Evolutionary conservation across 1,140 invertebrate genomes (phyloP), one percentile per base, ranked within the genome.

Genomic region (Apis laboriosa): DNA sequence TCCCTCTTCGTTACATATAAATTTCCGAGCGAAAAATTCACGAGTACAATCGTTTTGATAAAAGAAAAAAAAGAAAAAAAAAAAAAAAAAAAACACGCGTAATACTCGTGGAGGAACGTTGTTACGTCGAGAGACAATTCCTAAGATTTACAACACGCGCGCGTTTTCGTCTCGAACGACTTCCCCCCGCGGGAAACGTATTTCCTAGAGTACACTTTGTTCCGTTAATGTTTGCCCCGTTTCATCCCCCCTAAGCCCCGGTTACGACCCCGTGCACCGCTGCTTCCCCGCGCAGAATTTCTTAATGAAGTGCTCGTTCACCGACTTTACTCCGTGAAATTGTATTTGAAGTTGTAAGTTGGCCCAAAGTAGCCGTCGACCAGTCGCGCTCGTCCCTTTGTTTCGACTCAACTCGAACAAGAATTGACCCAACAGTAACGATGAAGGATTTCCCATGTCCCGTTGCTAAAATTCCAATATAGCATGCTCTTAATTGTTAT

Each of bases 301-400:
- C 86, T 88, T 88, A 84, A 88, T 85, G 72, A 85, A 85, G 71
- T 72, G 78, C 64, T 80, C 82, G 82, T 87, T 84, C 60, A 34
- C 70, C 73, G 86, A 84, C 86, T 88, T 85, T 68, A 61, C 71
- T 66, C 80, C 19, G 74, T 64, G 77, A 83, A 83, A 85, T 88
- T 74, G 83, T 86, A 86, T 88, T 88, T 88, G 80, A 55, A 68
- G 70, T 43, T 43, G 34, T 4, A 77, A 88, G 68, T 85, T 85
- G 61, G 77, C 53, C 34, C 55, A n/a, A 71, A 19, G 43, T 70
- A 74, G 56, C 64, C 55, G 63, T 75, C 77, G 56, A 73, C 58
- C 24, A 24, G 24, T 24, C 24, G 24, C 24, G 24, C 24, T 24
- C 24, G 24, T 24, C 24, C 28, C 53, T 74, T 68, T 21, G 43